Evolutionary conservation across 2,113 vertebrate species (phyloP).

Genomic region (Rallus limicola): DNA sequence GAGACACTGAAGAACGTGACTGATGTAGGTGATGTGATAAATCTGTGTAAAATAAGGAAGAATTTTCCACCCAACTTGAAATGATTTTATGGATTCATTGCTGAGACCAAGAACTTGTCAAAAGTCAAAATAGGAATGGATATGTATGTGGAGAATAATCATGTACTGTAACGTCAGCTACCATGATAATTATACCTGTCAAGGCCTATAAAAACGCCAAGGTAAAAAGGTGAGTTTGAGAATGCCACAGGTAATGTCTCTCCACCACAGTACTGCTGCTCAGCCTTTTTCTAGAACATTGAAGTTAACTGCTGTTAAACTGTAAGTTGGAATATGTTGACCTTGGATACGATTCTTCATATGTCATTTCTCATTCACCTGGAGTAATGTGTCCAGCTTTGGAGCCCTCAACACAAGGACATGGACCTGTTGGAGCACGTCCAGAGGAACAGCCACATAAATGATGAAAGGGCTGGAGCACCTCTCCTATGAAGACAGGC

Average conservation of each 20-base stretch:
- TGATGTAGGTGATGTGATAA: background rate
- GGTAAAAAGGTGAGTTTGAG: background rate
- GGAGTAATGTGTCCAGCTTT: too few species aligned
- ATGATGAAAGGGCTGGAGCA: too few species aligned
- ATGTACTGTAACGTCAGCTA: background rate
- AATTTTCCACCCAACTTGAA: background rate
- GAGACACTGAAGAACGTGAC: background rate
- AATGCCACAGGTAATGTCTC: accelerated
- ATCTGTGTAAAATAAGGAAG: background rate
- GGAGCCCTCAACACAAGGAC: too few species aligned
- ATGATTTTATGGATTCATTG: background rate
- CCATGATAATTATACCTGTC: accelerated
- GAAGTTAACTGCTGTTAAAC: background rate
- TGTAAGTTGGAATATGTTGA: accelerated
- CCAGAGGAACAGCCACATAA: too few species aligned
- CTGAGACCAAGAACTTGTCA: background rate
- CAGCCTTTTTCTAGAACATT: background rate
- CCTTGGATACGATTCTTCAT: accelerated
- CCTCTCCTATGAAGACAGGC: too few species aligned
- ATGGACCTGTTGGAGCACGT: too few species aligned
- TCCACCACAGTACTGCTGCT: accelerated
- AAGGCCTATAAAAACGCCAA: background rate
- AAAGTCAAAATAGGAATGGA: accelerated
- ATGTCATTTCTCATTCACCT: too few species aligned
- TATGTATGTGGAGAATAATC: accelerated